Evolutionary conservation across 2,797 vertebrate genomes (phyloP).

Genomic region (Natrix natrix): DNA sequence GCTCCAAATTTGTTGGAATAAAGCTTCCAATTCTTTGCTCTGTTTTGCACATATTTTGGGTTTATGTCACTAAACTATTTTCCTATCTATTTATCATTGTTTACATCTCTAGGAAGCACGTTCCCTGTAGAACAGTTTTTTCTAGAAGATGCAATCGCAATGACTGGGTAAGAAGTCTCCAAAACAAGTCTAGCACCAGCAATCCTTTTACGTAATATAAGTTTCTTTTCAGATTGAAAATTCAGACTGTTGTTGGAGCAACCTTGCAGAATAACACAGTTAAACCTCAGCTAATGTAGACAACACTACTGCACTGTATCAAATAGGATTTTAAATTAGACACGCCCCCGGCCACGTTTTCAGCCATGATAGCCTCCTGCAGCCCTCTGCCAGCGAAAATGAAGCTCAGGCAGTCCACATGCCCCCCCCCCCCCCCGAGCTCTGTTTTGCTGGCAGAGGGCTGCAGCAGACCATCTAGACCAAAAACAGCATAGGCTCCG

Average conservation of each 20-base stretch:
- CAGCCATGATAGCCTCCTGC: too few species aligned
- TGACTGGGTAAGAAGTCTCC: conserved; percentile 79
- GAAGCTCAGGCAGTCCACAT: too few species aligned
- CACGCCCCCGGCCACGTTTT: too few species aligned
- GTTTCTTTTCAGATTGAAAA: neutral
- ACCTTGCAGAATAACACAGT: neutral
- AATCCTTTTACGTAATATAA: neutral
- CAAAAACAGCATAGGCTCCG: rapidly evolving
- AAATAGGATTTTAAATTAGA: neutral
- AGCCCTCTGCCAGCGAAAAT: too few species aligned
- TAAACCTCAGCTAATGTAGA: neutral
- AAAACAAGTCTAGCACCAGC: neutral
- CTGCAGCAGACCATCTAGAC: too few species aligned
- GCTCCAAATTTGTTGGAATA: neutral
- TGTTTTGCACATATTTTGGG: neutral
- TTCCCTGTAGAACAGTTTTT: conserved; percentile 97
- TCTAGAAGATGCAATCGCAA: conserved; percentile 89
- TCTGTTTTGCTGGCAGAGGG: too few species aligned
- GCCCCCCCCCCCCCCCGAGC: too few species aligned
- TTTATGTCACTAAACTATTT: neutral
- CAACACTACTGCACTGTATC: neutral
- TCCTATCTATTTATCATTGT: neutral
- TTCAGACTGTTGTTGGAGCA: neutral
- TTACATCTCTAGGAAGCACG: conserved; percentile 79
- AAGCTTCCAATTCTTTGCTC: neutral